phyloP scores from a whole-genome alignment of 2,113 vertebrate genomes.

The Leptosomus discolor region DNA sequence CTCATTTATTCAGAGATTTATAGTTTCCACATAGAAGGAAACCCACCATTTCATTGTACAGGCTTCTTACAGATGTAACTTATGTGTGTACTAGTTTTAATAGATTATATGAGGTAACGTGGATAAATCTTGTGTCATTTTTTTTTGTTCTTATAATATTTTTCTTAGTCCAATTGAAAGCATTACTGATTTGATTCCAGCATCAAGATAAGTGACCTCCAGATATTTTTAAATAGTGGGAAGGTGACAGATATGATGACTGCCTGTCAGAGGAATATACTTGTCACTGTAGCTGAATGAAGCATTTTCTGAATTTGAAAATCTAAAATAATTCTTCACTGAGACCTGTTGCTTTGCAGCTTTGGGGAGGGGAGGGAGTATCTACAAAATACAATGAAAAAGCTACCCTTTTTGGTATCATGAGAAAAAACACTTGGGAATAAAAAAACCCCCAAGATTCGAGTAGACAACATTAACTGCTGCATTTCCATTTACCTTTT shows the following conservation, averaged over 20 bases:
- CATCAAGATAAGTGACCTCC: not conserved
- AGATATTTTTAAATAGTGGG: not conserved
- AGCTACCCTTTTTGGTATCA: not conserved
- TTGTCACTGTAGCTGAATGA: not conserved
- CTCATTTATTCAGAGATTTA: not conserved
- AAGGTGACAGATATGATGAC: not conserved
- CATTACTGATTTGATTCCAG: not conserved
- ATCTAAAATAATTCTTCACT: not conserved
- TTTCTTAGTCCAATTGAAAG: not conserved
- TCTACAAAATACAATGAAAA: not conserved
- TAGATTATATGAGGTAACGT: not conserved
- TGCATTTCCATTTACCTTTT: not conserved
- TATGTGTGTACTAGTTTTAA: not conserved
- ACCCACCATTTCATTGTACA: not conserved
- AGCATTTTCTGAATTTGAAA: not conserved
- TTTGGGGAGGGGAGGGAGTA: not conserved
- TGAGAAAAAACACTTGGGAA: not conserved
- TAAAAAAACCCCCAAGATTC: not conserved
- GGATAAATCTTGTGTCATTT: not conserved
- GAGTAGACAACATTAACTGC: not conserved
- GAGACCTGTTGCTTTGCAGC: not conserved
- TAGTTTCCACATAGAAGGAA: not conserved
- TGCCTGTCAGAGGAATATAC: not conserved
- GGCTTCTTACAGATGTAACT: not conserved
- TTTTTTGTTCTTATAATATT: not conserved